Evolutionary conservation across 1,140 invertebrate genomes (phyloP).

Genomic region (Periplaneta americana): DNA sequence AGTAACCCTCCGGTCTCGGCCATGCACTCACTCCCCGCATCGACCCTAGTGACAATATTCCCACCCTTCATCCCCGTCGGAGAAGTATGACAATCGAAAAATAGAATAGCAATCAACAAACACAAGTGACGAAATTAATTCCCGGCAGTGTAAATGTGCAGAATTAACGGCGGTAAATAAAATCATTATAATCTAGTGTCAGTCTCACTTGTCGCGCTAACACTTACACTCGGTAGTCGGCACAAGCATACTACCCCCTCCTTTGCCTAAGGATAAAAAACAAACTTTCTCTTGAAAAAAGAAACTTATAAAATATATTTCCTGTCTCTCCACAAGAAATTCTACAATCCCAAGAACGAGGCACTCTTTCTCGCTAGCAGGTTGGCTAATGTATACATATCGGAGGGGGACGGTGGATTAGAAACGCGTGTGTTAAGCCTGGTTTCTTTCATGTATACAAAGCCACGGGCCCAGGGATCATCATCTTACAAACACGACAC

Average conservation of each 20-base stretch:
- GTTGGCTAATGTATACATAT: not conserved
- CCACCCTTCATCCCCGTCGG: too few species aligned
- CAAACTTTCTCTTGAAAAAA: not conserved
- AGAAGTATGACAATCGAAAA: too few species aligned
- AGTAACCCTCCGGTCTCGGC: not conserved
- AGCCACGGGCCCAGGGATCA: not conserved
- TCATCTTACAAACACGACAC: not conserved
- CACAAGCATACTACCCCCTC: not conserved
- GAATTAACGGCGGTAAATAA: too few species aligned
- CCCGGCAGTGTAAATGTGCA: not conserved
- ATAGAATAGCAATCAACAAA: not conserved
- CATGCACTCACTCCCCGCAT: too few species aligned
- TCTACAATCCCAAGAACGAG: not conserved
- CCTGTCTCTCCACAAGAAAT: too few species aligned
- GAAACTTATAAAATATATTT: not conserved
- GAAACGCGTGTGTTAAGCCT: not conserved
- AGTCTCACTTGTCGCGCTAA: not conserved
- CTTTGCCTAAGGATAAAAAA: not conserved
- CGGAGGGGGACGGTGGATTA: not conserved
- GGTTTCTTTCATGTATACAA: not conserved
- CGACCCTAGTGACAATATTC: too few species aligned
- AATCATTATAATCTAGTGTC: too few species aligned
- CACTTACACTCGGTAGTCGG: not conserved
- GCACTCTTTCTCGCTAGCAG: not conserved
- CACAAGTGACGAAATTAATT: not conserved